phyloP scores from a whole-genome alignment of 2,113 vertebrate species.

The Ictalurus punctatus region DNA sequence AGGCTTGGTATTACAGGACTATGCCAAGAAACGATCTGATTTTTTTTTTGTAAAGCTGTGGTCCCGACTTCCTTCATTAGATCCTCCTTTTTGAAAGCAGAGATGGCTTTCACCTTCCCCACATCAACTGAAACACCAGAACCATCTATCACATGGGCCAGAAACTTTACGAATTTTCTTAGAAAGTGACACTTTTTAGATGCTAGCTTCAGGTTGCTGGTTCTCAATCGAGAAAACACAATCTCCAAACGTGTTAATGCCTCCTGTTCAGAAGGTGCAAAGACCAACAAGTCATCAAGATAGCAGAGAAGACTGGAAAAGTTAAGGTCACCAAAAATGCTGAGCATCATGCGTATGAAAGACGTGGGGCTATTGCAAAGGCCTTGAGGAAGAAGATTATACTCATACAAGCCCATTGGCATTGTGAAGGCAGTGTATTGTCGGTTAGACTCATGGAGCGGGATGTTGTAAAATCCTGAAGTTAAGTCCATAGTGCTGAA shows the following conservation, averaged over 20 bases:
- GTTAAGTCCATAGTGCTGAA: constrained; percentile 22
- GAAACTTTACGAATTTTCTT: background rate
- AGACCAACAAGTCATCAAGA: constrained; percentile 30
- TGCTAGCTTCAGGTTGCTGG: too few relatives aligned
- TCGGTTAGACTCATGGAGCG: constrained; percentile 15
- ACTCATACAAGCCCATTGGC: constrained; percentile 40
- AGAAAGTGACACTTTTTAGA: background rate
- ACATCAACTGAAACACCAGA: constrained; percentile 12
- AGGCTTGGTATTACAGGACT: constrained; percentile 27
- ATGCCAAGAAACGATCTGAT: constrained; percentile 25
- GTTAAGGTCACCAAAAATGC: constrained; percentile 35
- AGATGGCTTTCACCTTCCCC: constrained; percentile 23
- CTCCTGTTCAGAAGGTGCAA: background rate
- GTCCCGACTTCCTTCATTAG: constrained; percentile 23
- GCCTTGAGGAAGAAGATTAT: constrained; percentile 45
- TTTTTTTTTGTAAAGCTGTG: constrained; percentile 3
- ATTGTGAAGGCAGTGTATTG: constrained; percentile 42
- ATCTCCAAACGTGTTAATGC: background rate
- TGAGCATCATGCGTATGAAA: constrained; percentile 47
- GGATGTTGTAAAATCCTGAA: constrained; percentile 45
- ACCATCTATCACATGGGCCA: constrained; percentile 4
- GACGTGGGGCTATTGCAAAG: constrained; percentile 33
- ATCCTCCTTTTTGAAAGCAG: background rate
- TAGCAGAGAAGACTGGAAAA: constrained; percentile 44
- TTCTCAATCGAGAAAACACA: too few relatives aligned